These are phyloP conservation scores for Spialia ferax DNA, from an alignment of 2,888 invertebrate species.

Conservation along the genomic window DNA sequence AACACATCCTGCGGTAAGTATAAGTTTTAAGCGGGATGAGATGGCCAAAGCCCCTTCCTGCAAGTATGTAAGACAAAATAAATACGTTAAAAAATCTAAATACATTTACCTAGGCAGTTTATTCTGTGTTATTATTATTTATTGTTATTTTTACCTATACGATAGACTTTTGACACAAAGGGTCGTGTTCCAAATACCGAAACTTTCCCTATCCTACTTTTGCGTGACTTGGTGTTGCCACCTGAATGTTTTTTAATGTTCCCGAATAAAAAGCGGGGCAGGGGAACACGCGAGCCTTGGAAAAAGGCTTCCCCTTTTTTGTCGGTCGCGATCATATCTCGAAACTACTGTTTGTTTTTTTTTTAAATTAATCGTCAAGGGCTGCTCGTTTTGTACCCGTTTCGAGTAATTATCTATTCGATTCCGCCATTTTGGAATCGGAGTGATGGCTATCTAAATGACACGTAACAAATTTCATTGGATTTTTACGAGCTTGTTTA, in stretches of 20 bases:
- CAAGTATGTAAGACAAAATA: too few relatives aligned
- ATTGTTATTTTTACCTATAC: not conserved
- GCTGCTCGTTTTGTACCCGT: slow-evolving; percentile 37
- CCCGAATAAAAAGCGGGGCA: slow-evolving; percentile 53
- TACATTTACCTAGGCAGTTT: too few relatives aligned
- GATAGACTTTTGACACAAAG: not conserved
- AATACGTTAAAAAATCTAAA: too few relatives aligned
- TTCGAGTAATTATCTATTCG: slow-evolving; percentile 33
- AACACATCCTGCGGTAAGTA: too few relatives aligned
- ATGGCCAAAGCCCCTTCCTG: too few relatives aligned
- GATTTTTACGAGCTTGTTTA: slow-evolving; percentile 32
- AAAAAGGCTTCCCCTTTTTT: not conserved
- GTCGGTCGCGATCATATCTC: slow-evolving; percentile 40
- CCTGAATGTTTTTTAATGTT: slow-evolving; percentile 45
- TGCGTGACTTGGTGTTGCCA: slow-evolving; percentile 53
- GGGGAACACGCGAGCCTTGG: slow-evolving; percentile 63
- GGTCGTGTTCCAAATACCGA: slow-evolving; percentile 16
- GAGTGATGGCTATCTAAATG: slow-evolving; percentile 23
- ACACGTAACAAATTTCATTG: slow-evolving; percentile 35
- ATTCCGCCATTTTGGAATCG: slow-evolving; percentile 24
- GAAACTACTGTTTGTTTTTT: slow-evolving; percentile 44
- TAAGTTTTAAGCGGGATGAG: too few relatives aligned
- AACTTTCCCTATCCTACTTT: slow-evolving; percentile 41
- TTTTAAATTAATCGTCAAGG: slow-evolving; percentile 44
- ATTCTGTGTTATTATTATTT: not conserved